A percentile compares a stretch with the other conserved stretches of the same genome.
Evolutionary conservation across 2,888 invertebrate species (phyloP).

Genomic region (Dynastes maya): DNA sequence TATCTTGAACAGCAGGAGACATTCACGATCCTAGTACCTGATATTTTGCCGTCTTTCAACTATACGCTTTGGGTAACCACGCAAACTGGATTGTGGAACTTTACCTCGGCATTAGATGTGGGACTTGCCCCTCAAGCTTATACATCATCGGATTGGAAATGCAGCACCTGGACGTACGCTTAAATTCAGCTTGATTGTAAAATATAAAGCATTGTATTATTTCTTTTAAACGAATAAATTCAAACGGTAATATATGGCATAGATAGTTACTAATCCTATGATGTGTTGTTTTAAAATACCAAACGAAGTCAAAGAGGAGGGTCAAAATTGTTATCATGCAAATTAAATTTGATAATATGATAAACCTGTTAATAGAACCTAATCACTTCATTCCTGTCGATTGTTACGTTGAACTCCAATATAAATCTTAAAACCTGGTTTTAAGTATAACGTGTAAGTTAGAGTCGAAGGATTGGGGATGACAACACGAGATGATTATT

Average conservation of each 20-base stretch:
- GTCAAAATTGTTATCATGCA: too few relatives aligned
- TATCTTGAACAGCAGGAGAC: not conserved
- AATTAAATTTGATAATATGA: too few relatives aligned
- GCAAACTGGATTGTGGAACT: not conserved
- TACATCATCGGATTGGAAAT: not conserved
- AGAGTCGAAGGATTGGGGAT: constrained; percentile 2
- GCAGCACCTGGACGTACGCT: not conserved
- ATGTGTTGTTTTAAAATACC: too few relatives aligned
- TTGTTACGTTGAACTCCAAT: not conserved
- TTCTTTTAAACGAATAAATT: too few relatives aligned
- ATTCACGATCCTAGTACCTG: not conserved
- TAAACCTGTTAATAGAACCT: too few relatives aligned
- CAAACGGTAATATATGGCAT: too few relatives aligned
- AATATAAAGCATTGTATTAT: too few relatives aligned
- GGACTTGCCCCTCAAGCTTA: constrained; percentile 16
- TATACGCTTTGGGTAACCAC: constrained; percentile 5
- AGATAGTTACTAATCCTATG: too few relatives aligned
- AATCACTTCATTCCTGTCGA: constrained; percentile 35
- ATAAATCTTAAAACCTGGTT: constrained; percentile 10
- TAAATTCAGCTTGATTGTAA: not conserved
- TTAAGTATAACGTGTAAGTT: constrained; percentile 2
- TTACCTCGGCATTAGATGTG: not conserved
- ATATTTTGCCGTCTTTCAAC: not conserved
- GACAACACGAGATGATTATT: not conserved
- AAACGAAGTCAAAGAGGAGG: too few relatives aligned